phyloP scores from a whole-genome alignment of 1,140 invertebrate genomes.

The Drosophila sulfurigaster region DNA sequence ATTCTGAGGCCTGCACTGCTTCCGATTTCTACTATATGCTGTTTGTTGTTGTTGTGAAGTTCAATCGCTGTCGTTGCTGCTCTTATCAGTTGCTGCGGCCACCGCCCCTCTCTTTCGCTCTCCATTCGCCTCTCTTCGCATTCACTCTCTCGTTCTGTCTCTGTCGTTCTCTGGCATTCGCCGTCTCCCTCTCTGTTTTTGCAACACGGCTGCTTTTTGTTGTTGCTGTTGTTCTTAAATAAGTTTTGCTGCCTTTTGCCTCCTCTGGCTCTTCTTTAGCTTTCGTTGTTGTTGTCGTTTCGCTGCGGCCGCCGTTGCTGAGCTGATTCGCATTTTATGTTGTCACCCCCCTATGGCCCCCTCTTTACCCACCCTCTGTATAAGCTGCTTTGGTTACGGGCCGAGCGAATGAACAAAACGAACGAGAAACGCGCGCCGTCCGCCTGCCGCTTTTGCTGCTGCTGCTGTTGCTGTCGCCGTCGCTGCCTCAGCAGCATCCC shows the following conservation, averaged over 20 bases:
- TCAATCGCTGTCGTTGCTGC: slow-evolving; percentile 36
- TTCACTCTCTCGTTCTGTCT: slow-evolving; percentile 7
- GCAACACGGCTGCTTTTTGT: slow-evolving; percentile 42
- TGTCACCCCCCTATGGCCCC: slow-evolving; percentile 3
- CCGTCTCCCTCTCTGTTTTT: slow-evolving; percentile 32
- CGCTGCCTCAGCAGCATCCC: slow-evolving; percentile 38
- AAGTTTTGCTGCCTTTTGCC: slow-evolving; percentile 50
- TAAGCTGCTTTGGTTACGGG: slow-evolving; percentile 40
- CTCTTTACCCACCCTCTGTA: not conserved
- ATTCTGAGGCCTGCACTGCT: slow-evolving; percentile 20
- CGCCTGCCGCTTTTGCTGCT: slow-evolving; percentile 23
- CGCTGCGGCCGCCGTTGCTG: slow-evolving; percentile 26
- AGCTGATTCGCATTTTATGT: slow-evolving; percentile 50
- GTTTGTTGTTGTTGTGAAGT: slow-evolving; percentile 42
- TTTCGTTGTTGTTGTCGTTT: slow-evolving; percentile 23
- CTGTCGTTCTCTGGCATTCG: slow-evolving; percentile 4
- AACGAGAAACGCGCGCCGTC: slow-evolving; percentile 21
- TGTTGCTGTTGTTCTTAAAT: slow-evolving; percentile 40
- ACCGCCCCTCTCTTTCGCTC: slow-evolving; percentile 42
- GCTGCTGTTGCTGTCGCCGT: slow-evolving; percentile 1
- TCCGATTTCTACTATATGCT: slow-evolving; percentile 23
- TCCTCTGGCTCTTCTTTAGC: slow-evolving; percentile 32
- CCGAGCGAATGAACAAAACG: slow-evolving; percentile 30
- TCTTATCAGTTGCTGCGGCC: slow-evolving; percentile 49
- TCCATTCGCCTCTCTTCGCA: not conserved